Evolutionary conservation across 1,140 invertebrate species (phyloP).

Genomic region (Plodia interpunctella): DNA sequence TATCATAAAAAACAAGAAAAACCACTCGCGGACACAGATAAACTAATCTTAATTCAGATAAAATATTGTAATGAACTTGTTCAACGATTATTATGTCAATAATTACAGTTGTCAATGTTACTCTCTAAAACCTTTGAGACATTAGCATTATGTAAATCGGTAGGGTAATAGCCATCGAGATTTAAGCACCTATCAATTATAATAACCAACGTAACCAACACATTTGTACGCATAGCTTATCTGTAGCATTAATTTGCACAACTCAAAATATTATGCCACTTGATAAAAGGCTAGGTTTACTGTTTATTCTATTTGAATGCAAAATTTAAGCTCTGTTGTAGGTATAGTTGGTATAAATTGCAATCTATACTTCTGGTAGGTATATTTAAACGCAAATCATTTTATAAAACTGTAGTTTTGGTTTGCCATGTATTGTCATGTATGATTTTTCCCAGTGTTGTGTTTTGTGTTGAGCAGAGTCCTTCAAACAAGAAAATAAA

Average conservation of each 20-base stretch:
- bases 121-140: conserved; percentile 27
- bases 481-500: too few relatives aligned
- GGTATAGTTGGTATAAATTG: too few relatives aligned
- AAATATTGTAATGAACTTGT: conserved; percentile 11
- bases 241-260: conserved; percentile 19
- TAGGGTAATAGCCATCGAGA: conserved; percentile 17
- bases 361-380: too few relatives aligned
- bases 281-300: conserved; percentile 6
- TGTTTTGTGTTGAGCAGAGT: too few relatives aligned
- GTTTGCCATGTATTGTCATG: too few relatives aligned
- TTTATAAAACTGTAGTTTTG: too few relatives aligned
- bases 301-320: conserved; percentile 5
- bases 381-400: too few relatives aligned
- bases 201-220: conserved; percentile 31
- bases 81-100: not conserved
- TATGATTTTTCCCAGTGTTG: too few relatives aligned
- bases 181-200: conserved; percentile 25
- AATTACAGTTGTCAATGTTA: conserved; percentile 11
- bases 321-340: not conserved
- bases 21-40: not conserved
- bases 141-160: conserved; percentile 31
- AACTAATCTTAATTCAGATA: conserved; percentile 8
- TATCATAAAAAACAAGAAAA: conserved; percentile 5
- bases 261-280: conserved; percentile 15
- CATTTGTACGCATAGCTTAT: conserved; percentile 28